Evolutionary conservation across 2,797 vertebrate species (phyloP).

Genomic region (Hydrophis major): DNA sequence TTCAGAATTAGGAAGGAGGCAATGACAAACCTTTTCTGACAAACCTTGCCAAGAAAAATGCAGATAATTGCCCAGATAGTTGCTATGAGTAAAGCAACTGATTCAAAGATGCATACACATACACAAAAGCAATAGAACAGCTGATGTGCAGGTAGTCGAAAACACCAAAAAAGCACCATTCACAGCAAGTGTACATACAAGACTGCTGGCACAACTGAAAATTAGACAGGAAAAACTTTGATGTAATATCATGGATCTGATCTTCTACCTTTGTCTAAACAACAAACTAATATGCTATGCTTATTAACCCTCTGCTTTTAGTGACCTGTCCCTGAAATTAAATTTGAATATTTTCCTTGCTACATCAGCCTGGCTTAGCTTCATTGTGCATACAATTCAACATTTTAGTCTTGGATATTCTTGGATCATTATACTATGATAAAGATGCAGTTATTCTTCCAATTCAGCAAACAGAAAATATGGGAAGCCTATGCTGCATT

Average conservation of each 20-base stretch:
- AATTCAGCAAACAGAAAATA: slow-evolving; percentile 25
- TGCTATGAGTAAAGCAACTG: background rate
- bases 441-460: background rate
- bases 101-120: background rate
- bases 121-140: background rate
- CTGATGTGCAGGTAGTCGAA: background rate
- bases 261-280: background rate
- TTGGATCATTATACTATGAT: slow-evolving; percentile 30
- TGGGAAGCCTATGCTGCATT: slow-evolving; percentile 37
- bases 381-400: background rate
- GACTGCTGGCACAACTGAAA: background rate
- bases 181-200: background rate
- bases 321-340: background rate
- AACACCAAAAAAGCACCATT: background rate
- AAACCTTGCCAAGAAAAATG: background rate
- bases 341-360: background rate
- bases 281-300: background rate
- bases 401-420: slow-evolving; percentile 11
- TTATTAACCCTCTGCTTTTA: background rate
- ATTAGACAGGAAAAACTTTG: background rate
- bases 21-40: background rate
- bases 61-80: background rate
- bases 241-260: background rate
- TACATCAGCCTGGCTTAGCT: background rate
- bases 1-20: background rate